Base-by-base conservation (phyloP, 2,888 invertebrate species). In the Caenorhabditis sulstoni region DNA sequence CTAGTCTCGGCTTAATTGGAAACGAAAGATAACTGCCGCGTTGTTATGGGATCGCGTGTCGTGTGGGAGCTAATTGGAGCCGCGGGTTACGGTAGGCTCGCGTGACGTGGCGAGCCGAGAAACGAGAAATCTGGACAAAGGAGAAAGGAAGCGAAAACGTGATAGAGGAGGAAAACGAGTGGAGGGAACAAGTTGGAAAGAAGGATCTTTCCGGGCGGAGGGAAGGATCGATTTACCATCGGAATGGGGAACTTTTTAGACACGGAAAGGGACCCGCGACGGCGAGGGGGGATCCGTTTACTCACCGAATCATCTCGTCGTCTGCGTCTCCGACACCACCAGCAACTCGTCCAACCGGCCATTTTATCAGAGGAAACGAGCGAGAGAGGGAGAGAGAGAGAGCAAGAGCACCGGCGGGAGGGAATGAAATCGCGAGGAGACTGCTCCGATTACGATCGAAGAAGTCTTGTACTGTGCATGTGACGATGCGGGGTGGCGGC, bases 321-420 rank as follows among this genome's bases (percentile, higher is more conserved):
- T 64, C 64, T 73, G 58, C 73, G 64, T 73, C 73, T 75, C 55
- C 55, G 66, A 67, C 67, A 67, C 67, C 67, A 75, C 75, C 75
- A 75, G 41, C 75, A 75, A 44, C 66, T 61, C 18, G 55, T 61
- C 75, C 75, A 67, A 41, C 55, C 35, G 18, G 67, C 37, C 75
- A 75, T 75, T 29, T 29, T 75, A 59, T 74, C 52, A 59, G 64
- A 67, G 58, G 61, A 14, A 41, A 11, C 41, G 14, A 14, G 5
- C 18, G 55, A 18, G 37, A n/a, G 53, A 35, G 11, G 16, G 35
- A 23, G 20, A 47, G 20, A 47, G 47, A 8, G 16, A 16, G 45
- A 49, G n/a, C 14, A 49, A 20, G 4, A 22, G 22, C 29, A 8
- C 16, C 22, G 22, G 41, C 12, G 44, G 12, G 35, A 52, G 29